Base-by-base conservation (phyloP, 1,140 invertebrate genomes). In the Pteromalus puparum region DNA sequence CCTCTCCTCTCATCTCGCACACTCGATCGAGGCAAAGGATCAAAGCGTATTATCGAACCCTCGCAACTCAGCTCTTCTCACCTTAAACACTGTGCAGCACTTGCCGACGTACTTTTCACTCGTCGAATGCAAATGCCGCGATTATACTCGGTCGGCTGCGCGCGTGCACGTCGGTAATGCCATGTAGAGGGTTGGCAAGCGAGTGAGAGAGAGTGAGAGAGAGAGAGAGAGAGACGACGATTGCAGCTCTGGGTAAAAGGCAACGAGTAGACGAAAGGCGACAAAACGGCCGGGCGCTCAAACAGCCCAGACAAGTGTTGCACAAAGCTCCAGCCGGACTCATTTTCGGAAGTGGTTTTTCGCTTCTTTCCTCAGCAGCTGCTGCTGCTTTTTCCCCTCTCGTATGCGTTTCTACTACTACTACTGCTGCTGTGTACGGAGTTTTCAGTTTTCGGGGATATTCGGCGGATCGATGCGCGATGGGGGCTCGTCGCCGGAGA, bases 261-360 rank as follows among this genome's bases (percentile, higher is more conserved):
- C 28, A 61, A 18, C 53, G 53, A 61, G 53, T n/a, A 15, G 38
- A 28, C 42, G n/a, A 48, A 74, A 53, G 74, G 74, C 38, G 38
- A 76, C 42, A 61, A 34, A 42, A 79, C 77, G 77, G 21, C 72
- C 34, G 28, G 34, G 72, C 28, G 13, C 65, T 68, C n/a, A 68
- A 53, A 42, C 34, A 74, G 75, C 18, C 15, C 26, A 61, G 76
- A 65, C 76, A 78, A 78, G 76, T 78, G 53, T 78, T 24, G 34
- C 72, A 34, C 75, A 77, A 77, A 77, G 77, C 77, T 7, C 1
- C 34, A 15, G n/a, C 15, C 38, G 46, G 81, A 77, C 74, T 83
- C 81, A 82, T 82, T 82, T 82, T 67, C 53, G 30, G 15, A 77
- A 83, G 81, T 77, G 73, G 21, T 81, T 67, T 53, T 65, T n/a